Conservation (phyloP, 2,797 vertebrate species). For the Bovichtus variegatus region DNA sequence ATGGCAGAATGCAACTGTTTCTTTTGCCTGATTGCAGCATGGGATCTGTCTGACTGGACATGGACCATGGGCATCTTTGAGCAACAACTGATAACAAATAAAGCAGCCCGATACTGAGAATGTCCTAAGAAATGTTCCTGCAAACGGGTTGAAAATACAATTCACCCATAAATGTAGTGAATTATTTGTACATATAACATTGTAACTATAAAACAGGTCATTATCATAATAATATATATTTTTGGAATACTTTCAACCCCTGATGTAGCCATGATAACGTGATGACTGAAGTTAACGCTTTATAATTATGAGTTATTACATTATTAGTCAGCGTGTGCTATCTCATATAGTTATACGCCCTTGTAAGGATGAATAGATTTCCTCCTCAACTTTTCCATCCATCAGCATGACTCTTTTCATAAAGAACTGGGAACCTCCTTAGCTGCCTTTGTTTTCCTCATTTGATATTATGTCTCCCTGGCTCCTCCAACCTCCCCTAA, state of each 20-base stretch:
- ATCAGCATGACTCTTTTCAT: slow-evolving; percentile 62
- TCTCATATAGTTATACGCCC: slow-evolving; percentile 8
- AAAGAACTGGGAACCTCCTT: slow-evolving; percentile 45
- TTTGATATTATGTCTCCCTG: slow-evolving; percentile 53
- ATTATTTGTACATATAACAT: not conserved
- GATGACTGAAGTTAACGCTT: slow-evolving; percentile 11
- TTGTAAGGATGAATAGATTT: slow-evolving; percentile 30
- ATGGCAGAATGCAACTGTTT: slow-evolving; percentile 24
- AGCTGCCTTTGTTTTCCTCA: slow-evolving; percentile 48
- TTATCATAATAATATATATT: not conserved
- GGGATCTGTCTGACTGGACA: slow-evolving; percentile 10
- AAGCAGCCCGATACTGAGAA: not conserved
- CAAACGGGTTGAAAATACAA: not conserved
- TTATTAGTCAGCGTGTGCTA: not conserved
- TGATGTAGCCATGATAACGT: not conserved
- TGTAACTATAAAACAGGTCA: not conserved
- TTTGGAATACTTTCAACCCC: not conserved
- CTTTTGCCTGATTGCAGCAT: not conserved
- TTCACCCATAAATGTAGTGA: not conserved
- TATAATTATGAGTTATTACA: slow-evolving; percentile 19
- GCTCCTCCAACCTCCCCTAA: slow-evolving; percentile 49
- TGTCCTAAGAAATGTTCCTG: not conserved
- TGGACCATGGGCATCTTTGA: not conserved
- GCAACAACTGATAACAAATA: not conserved
- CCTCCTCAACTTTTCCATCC: slow-evolving; percentile 35